Percentiles rank a stretch among this genome's conserved stretches.
Conservation (phyloP, 64 coral and sea anemone species). For the Montipora sp. region DNA sequence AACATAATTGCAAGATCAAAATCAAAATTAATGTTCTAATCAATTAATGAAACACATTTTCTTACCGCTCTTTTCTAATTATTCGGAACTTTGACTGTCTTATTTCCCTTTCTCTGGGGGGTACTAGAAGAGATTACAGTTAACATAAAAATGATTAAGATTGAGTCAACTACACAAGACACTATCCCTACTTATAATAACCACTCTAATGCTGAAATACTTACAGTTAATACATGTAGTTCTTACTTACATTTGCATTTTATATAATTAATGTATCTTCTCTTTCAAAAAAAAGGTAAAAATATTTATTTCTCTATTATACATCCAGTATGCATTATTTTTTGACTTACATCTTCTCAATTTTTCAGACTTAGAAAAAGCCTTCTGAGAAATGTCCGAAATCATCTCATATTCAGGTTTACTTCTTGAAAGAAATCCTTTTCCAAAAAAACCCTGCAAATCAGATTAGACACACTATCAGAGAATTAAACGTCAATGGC, state of each 20-base stretch:
- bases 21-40: neutral
- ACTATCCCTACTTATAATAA: no score
- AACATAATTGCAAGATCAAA: neutral
- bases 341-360: constrained; percentile 91
- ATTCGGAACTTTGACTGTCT: constrained; percentile 94
- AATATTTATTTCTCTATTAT: neutral
- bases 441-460: constrained; percentile 96
- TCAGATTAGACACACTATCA: neutral
- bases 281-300: no score
- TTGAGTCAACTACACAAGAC: no score
- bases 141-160: no score
- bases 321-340: neutral
- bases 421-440: constrained; percentile 96
- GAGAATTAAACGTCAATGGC: no score
- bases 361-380: constrained; percentile 95
- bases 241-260: no score
- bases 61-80: constrained; percentile 93
- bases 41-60: neutral
- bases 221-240: no score
- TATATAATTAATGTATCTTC: no score
- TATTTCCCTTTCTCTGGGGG: constrained; percentile 89
- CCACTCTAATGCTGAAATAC: no score
- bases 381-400: constrained; percentile 95
- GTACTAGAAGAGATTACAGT: constrained; percentile 64
- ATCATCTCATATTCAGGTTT: constrained; percentile 94